A percentile compares a stretch with the other conserved stretches of the same genome.
Evolutionary conservation across 2,888 invertebrate genomes (phyloP).

Genomic region (Zeuzera pyrina): DNA sequence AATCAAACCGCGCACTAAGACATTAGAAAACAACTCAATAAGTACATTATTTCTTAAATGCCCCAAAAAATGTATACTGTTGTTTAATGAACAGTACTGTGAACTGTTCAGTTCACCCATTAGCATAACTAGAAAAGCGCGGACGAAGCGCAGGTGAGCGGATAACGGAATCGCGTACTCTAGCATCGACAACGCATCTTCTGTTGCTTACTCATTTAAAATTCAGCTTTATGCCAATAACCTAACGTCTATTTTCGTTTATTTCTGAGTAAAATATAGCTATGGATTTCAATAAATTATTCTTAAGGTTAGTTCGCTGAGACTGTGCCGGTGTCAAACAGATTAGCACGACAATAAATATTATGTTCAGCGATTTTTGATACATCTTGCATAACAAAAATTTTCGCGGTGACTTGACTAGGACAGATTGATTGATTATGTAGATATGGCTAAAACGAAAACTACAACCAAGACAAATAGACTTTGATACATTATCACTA

Average conservation of each 20-base stretch:
- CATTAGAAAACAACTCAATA: no score
- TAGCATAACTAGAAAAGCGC: constrained; percentile 69
- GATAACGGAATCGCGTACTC: constrained; percentile 60
- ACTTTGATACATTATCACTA: no score
- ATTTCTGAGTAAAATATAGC: no score
- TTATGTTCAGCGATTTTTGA: constrained; percentile 45
- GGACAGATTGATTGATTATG: constrained; percentile 33
- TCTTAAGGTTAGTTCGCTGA: constrained; percentile 35
- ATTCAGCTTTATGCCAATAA: no score
- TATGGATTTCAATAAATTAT: no score
- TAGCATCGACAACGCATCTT: constrained; percentile 42
- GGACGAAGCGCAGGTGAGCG: constrained; percentile 64
- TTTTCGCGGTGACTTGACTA: constrained; percentile 10
- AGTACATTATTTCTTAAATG: no score
- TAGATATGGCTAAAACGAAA: constrained; percentile 33
- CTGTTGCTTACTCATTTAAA: no score
- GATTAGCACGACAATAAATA: constrained; percentile 55
- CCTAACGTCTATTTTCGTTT: no score
- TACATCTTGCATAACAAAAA: constrained; percentile 38
- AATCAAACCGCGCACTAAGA: no score
- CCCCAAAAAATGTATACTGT: no score
- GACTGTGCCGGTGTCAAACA: constrained; percentile 41
- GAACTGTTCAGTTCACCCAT: constrained; percentile 50
- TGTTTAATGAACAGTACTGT: no score
- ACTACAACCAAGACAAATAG: constrained; percentile 43